phyloP scores from a whole-genome alignment of 1,140 invertebrate species.

The Eufriesea mexicana region DNA sequence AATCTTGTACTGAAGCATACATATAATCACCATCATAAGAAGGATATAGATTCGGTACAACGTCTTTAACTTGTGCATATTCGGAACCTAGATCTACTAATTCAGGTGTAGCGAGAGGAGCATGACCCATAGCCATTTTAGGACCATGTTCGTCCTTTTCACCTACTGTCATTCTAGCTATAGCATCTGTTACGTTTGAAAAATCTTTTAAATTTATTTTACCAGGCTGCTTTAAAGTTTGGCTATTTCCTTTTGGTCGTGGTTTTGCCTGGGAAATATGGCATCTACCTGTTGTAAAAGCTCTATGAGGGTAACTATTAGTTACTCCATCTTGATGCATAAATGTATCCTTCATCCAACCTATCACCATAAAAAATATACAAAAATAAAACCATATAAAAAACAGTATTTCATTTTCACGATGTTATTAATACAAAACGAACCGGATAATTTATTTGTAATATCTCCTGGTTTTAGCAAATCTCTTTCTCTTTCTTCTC shows the following conservation, averaged over 20 bases:
- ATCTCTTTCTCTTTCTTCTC: constrained; percentile 79
- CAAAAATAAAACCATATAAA: constrained; percentile 22
- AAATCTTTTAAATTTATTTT: constrained; percentile 95
- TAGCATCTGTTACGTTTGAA: constrained; percentile 93
- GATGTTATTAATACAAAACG: constrained; percentile 20
- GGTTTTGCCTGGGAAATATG: constrained; percentile 86
- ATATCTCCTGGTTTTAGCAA: constrained; percentile 76
- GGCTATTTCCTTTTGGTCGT: constrained; percentile 88
- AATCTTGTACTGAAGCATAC: constrained; percentile 86
- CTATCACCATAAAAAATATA: constrained; percentile 74
- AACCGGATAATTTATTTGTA: constrained; percentile 79
- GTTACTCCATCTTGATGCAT: constrained; percentile 84
- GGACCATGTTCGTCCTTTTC: constrained; percentile 83
- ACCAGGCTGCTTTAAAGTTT: constrained; percentile 93
- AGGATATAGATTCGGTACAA: constrained; percentile 84
- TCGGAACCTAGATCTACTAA: constrained; percentile 88
- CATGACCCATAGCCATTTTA: constrained; percentile 85
- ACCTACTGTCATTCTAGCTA: constrained; percentile 88
- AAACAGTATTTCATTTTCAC: neutral
- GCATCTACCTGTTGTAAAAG: constrained; percentile 91
- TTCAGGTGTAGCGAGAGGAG: constrained; percentile 91
- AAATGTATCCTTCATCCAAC: constrained; percentile 87
- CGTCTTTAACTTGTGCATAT: constrained; percentile 87
- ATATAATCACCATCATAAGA: constrained; percentile 84
- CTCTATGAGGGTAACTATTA: constrained; percentile 88